Percentiles rank a stretch among this genome's conserved stretches.
These are phyloP conservation scores for Setophaga petechia DNA, from an alignment of 2,113 vertebrate genomes.

Conservation along the genomic window DNA sequence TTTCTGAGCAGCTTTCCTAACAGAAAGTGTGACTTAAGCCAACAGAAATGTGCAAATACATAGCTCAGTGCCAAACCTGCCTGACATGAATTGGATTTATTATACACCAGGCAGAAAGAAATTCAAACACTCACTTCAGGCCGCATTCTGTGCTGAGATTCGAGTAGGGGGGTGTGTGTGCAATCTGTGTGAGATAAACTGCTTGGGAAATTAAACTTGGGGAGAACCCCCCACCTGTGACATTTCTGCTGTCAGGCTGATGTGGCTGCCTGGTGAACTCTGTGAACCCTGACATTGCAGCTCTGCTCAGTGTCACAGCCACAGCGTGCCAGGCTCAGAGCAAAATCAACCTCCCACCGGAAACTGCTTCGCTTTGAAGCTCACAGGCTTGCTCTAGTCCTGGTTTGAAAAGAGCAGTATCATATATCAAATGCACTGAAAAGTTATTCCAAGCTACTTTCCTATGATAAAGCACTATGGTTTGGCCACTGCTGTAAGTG, in stretches of 20 bases:
- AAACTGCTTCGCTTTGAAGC: constrained; percentile 39
- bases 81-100: constrained; percentile 52
- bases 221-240: not conserved
- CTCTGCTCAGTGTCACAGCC: constrained; percentile 58
- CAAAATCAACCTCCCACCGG: constrained; percentile 48
- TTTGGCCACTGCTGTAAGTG: not conserved
- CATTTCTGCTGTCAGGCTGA: not conserved
- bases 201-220: constrained; percentile 42
- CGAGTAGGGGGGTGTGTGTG: not conserved
- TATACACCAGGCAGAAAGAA: constrained; percentile 36
- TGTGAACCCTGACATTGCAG: constrained; percentile 2
- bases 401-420: constrained; percentile 32
- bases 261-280: constrained; percentile 39
- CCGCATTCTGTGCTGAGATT: not conserved
- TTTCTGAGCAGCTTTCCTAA: constrained; percentile 45
- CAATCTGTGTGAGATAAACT: constrained; percentile 12
- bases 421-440: constrained; percentile 23
- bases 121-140: not conserved
- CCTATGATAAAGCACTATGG: constrained; percentile 29
- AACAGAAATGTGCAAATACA: constrained; percentile 58
- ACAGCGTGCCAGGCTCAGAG: not conserved
- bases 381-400: constrained; percentile 26
- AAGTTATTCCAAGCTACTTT: constrained; percentile 54
- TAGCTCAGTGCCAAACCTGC: constrained; percentile 44
- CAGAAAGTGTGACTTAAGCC: constrained; percentile 51